Evolutionary conservation across 1,140 invertebrate genomes (phyloP).

Genomic region (Trissolcus basalis): DNA sequence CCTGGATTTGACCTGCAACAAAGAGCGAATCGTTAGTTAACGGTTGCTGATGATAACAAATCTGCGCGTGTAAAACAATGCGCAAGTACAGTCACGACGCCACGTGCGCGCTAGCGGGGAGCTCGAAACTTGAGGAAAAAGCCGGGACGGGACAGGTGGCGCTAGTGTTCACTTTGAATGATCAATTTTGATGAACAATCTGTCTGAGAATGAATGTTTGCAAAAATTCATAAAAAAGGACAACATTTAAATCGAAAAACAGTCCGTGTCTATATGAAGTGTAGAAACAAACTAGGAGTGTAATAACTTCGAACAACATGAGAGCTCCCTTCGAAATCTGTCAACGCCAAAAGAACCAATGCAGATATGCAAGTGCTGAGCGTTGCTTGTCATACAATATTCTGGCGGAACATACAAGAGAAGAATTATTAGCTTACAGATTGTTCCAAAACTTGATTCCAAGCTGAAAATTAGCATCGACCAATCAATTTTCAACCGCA

Average conservation of each 20-base stretch:
- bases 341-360: conserved; percentile 57
- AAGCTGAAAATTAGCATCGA: conserved; percentile 27
- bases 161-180: too few species aligned
- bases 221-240: conserved; percentile 33
- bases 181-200: too few species aligned
- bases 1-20: conserved; percentile 89
- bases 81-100: conserved; percentile 35
- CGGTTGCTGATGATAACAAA: too few species aligned
- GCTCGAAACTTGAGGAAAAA: neutral
- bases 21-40: conserved; percentile 10
- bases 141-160: too few species aligned
- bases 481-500: conserved; percentile 50
- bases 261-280: conserved; percentile 17
- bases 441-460: conserved; percentile 50
- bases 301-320: conserved; percentile 18
- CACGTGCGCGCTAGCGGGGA: conserved; percentile 33
- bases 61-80: neutral
- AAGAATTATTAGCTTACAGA: conserved; percentile 45
- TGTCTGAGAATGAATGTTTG: neutral
- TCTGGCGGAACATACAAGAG: conserved; percentile 70
- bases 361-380: conserved; percentile 71
- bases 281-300: conserved; percentile 32
- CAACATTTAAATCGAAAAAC: conserved; percentile 21
- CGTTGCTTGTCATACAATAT: conserved; percentile 73
- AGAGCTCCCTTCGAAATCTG: conserved; percentile 43